Base-by-base conservation (phyloP, 2,888 invertebrate genomes). In the Cosmopolites sordidus region DNA sequence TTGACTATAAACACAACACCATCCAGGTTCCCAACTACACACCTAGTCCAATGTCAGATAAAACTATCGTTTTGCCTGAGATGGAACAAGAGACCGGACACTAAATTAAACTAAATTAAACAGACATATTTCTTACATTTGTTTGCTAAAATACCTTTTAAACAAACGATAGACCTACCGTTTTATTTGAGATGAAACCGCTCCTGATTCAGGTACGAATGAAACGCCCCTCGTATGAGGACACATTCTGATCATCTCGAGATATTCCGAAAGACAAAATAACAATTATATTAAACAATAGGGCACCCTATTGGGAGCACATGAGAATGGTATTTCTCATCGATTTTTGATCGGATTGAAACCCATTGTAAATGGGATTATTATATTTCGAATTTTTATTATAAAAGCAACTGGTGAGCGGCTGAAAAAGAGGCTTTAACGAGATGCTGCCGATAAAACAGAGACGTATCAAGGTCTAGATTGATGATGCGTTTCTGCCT, bases 271-370 rank as follows among this genome's bases (percentile, higher is more conserved):
- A 58, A 58, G 55, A 58, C 58, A 58, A 58, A 69, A 71, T 70
- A 71, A 72, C 72, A 72, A 73, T 73, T 73, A 73, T 72, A 72
- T 72, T 72, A 73, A 73, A 73, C 73, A 73, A 73, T 73, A 70
- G 71, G 67, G 65, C 66, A 62, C 71, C 71, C 69, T 64, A 71
- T 67, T 66, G 72, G 60, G 71, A 62, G 54, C 54, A 58, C 58
- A 56, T 56, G 51, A 58, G 58, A 48, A 48, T 51, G 51, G 51
- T 58, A 58, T 58, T 54, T 46, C 66, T 65, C 66, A 55, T 62
- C 59, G 45, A 62, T 67, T 69, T 49, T 66, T 60, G 63, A 64
- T 56, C 61, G 62, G 63, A 64, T 58, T 48, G 48, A 40, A 41
- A 43, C 41, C 54, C 58, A 54, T 55, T 58, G 58, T 58, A 37